A percentile compares a stretch with the other conserved stretches of the same genome.
phyloP scores from a whole-genome alignment of 2,888 invertebrate species.

The Cephus pygmeus region DNA sequence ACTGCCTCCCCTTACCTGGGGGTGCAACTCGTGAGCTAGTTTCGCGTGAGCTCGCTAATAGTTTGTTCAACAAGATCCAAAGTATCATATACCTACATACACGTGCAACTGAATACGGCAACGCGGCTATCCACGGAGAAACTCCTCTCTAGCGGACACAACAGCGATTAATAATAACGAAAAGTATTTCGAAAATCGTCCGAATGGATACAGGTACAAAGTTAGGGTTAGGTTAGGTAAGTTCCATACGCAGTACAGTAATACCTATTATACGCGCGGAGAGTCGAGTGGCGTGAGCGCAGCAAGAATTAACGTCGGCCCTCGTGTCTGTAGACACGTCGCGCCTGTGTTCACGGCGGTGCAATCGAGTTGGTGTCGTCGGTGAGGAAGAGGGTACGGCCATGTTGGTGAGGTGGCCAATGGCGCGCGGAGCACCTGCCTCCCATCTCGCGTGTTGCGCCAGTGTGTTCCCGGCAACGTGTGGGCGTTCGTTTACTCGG shows the following conservation, averaged over 20 bases:
- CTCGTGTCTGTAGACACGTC: constrained; percentile 12
- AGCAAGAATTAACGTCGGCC: constrained; percentile 11
- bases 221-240: background rate
- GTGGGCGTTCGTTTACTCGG: constrained; percentile 51
- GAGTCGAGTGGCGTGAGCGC: background rate
- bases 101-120: background rate
- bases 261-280: background rate
- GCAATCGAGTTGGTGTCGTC: constrained; percentile 47
- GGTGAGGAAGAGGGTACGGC: constrained; percentile 45
- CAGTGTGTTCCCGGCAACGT: constrained; percentile 49
- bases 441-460: constrained; percentile 56
- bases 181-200: background rate
- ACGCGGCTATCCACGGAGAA: background rate
- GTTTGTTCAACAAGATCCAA: background rate
- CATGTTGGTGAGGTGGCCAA: constrained; percentile 65
- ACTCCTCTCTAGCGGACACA: background rate
- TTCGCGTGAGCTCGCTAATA: background rate
- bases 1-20: background rate
- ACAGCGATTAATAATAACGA: background rate
- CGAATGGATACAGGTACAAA: background rate
- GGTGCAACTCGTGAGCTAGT: background rate
- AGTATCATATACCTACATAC: background rate
- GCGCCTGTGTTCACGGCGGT: constrained; percentile 48
- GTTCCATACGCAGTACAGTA: background rate
- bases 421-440: constrained; percentile 65